Percentiles rank a stretch among this genome's conserved stretches.
Conservation (phyloP, 1,140 invertebrate species). For the Chymomyza costata region DNA sequence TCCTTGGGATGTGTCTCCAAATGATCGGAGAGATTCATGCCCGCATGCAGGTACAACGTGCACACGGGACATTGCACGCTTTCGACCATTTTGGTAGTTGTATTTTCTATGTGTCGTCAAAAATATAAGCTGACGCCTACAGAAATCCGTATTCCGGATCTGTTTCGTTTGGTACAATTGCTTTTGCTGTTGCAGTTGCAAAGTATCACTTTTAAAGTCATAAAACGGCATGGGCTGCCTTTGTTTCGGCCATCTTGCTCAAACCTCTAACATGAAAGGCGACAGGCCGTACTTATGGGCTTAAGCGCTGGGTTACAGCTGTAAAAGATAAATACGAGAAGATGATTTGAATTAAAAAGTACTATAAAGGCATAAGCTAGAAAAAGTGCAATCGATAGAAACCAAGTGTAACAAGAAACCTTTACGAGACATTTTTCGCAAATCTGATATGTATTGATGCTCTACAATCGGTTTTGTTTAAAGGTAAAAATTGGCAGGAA, state of each 20-base stretch:
- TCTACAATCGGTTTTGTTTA: too few relatives aligned
- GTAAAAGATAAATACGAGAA: too few relatives aligned
- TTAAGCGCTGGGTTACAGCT: too few relatives aligned
- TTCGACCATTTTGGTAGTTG: slow-evolving; percentile 76
- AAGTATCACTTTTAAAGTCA: slow-evolving; percentile 45
- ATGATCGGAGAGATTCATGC: slow-evolving; percentile 86
- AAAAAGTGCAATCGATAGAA: too few relatives aligned
- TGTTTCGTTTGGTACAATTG: slow-evolving; percentile 8
- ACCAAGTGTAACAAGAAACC: too few relatives aligned
- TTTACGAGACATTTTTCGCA: too few relatives aligned
- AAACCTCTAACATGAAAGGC: too few relatives aligned
- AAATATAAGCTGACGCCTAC: slow-evolving; percentile 1
- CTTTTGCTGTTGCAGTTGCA: slow-evolving; percentile 12
- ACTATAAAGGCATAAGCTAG: too few relatives aligned
- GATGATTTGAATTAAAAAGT: too few relatives aligned
- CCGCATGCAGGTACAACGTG: slow-evolving; percentile 86
- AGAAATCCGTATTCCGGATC: slow-evolving; percentile 5
- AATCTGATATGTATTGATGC: too few relatives aligned
- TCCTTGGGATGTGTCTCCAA: slow-evolving; percentile 90
- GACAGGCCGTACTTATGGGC: too few relatives aligned
- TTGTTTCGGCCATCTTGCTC: slow-evolving; percentile 47
- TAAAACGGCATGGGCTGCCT: slow-evolving; percentile 37
- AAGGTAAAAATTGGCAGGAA: too few relatives aligned
- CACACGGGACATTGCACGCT: slow-evolving; percentile 85
- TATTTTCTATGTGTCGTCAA: background rate